A percentile compares a stretch with the other conserved stretches of the same genome.
These are phyloP conservation scores for Felis chaus DNA, from an alignment of 2,113 vertebrate genomes.

Conservation along the genomic window DNA sequence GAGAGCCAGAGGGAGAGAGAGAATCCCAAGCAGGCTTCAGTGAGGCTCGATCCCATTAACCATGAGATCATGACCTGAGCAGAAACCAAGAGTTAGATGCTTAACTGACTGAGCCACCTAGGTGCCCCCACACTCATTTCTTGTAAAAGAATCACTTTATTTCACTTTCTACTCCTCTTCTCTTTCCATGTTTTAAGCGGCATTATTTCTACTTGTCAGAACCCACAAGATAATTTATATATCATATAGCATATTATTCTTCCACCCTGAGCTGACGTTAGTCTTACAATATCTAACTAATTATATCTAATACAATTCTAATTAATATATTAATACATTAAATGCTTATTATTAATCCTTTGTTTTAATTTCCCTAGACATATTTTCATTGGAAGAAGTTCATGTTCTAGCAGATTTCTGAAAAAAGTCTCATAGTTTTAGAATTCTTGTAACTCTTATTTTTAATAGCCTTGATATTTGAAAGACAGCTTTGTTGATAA, in stretches of 20 bases:
- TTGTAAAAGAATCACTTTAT: background rate
- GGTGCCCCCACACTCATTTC: background rate
- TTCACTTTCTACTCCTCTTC: background rate
- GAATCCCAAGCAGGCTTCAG: too few species aligned
- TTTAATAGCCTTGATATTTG: background rate
- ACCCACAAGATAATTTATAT: background rate
- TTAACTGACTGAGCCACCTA: too few species aligned
- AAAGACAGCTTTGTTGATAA: background rate
- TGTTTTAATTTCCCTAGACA: background rate
- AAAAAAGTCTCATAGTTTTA: background rate
- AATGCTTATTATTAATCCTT: background rate
- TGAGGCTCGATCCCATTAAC: too few species aligned
- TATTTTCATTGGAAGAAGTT: background rate
- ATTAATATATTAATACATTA: background rate
- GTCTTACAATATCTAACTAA: background rate
- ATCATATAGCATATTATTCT: background rate
- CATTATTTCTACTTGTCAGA: background rate
- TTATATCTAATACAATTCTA: background rate
- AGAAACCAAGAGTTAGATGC: too few species aligned
- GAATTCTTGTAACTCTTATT: background rate
- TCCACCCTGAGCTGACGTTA: background rate
- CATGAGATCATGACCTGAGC: too few species aligned
- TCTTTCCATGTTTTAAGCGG: background rate
- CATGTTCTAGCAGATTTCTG: background rate
- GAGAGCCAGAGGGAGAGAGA: too few species aligned